Base-by-base conservation (phyloP, 2,113 vertebrate genomes). In the Meleagris gallopavo region DNA sequence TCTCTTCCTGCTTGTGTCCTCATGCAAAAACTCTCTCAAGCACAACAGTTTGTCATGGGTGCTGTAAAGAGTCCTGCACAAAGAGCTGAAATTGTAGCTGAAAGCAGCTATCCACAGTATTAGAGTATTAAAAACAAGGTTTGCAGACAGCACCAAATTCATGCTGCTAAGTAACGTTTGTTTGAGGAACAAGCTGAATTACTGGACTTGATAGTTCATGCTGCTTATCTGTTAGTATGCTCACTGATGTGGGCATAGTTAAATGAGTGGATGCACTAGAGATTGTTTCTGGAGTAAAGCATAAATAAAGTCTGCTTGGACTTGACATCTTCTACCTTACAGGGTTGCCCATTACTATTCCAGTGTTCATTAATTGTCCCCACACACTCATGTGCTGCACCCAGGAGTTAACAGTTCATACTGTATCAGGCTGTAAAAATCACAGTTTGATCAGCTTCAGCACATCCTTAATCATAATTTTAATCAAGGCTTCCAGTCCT, bases 231-330 rank as follows among this genome's bases (percentile, higher is more conserved):
- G 2, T 71, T 79, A 29, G 29, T 34, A 8, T 75, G 46, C 10
- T 67, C 7, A 19, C 22, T 75, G 36, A 7, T 6, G 13, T 70
- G 17, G 60, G 10, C 20, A 13, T 24, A 67, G 32, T 72, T 76
- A 4, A 71, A 57, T 52, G 34, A 54, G 58, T 0, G 40, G 38
- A 32, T 57, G 66, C 84, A 69, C 60, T 0, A 0, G 48, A n/a
- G 10, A 54, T 6, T 2, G 9, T 58, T 89, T 93, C 38, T 67
- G 38, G 12, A 6, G 16, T 72, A 43, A 71, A 34, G 5, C 38
- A 29, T 38, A 34, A 32, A 78, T 36, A 5, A 5, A 36, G 3
- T 66, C 58, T 67, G 45, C 4, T 77, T 45, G 52, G 15, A 29
- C 45, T 77, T 57, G 30, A 4, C 19, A 27, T 65, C 16, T 83